Percentiles rank a stretch among this genome's conserved stretches.
These are phyloP conservation scores for Dasysyrphus tricinctus DNA, from an alignment of 2,888 invertebrate genomes.

Conservation along the genomic window DNA sequence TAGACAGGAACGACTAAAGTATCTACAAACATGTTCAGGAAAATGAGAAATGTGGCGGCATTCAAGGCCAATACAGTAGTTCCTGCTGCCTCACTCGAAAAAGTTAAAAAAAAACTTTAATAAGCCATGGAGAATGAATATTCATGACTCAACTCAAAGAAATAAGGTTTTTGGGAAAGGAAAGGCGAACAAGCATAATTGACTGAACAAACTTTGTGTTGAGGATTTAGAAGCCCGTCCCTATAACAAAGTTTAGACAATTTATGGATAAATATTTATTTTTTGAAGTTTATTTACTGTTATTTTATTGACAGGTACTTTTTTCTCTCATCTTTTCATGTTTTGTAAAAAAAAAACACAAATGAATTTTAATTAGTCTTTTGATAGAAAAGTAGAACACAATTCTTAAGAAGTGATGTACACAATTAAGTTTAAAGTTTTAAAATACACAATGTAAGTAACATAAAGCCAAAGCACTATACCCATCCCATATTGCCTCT, in stretches of 20 bases:
- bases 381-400: background rate
- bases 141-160: slow-evolving; percentile 44
- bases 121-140: slow-evolving; percentile 57
- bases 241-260: slow-evolving; percentile 12
- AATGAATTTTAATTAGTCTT: slow-evolving; percentile 23
- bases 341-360: background rate
- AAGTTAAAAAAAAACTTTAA: slow-evolving; percentile 40
- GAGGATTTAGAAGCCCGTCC: slow-evolving; percentile 7
- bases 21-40: slow-evolving; percentile 37
- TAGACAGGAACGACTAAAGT: slow-evolving; percentile 19
- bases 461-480: background rate
- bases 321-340: background rate
- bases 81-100: slow-evolving; percentile 4
- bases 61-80: slow-evolving; percentile 37
- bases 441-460: background rate
- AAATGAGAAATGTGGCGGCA: slow-evolving; percentile 50
- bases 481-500: background rate
- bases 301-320: slow-evolving; percentile 4
- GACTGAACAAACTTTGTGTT: slow-evolving; percentile 36
- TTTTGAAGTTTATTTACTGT: slow-evolving; percentile 35
- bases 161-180: background rate
- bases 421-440: background rate
- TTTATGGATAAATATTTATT: slow-evolving; percentile 40
- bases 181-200: slow-evolving; percentile 26
- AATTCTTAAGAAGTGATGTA: background rate